A percentile compares a stretch with the other conserved stretches of the same genome.
Conservation (phyloP, 2,888 invertebrate species). For the Xanthorhoe designata region DNA sequence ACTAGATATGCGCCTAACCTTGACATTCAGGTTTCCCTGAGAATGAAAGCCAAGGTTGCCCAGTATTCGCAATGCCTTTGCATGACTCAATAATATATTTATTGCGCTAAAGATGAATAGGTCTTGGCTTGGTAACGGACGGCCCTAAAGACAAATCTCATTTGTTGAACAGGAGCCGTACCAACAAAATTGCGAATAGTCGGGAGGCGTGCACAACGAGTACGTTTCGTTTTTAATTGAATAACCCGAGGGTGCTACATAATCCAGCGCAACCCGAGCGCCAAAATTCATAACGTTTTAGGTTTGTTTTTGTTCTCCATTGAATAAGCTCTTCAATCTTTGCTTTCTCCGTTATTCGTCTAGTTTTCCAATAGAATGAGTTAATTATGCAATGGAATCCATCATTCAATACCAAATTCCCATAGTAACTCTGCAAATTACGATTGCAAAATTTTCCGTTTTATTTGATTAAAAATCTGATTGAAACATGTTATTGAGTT, state of each 20-base stretch:
- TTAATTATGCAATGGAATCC: constrained; percentile 27
- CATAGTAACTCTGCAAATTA: constrained; percentile 13
- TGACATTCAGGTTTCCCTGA: constrained; percentile 32
- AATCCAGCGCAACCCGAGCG: constrained; percentile 65
- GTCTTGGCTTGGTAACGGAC: constrained; percentile 19
- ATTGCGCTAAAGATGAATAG: constrained; percentile 18
- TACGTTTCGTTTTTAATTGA: constrained; percentile 74
- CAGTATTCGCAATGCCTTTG: constrained; percentile 22
- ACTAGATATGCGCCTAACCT: constrained; percentile 14
- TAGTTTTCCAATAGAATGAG: constrained; percentile 34
- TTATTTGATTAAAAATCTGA: constrained; percentile 46
- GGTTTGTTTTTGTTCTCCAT: constrained; percentile 64
- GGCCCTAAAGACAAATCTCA: constrained; percentile 54
- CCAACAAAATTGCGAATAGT: constrained; percentile 62
- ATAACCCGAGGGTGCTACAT: constrained; percentile 73
- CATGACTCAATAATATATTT: constrained; percentile 24
- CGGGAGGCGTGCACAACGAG: constrained; percentile 59
- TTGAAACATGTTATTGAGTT: constrained; percentile 56
- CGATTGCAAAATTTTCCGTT: constrained; percentile 30
- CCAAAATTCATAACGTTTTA: constrained; percentile 62
- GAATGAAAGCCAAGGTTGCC: constrained; percentile 28
- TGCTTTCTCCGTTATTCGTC: constrained; percentile 48
- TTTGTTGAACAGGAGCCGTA: constrained; percentile 60
- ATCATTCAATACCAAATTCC: constrained; percentile 9
- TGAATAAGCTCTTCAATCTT: constrained; percentile 56